Evolutionary conservation across 2,888 invertebrate species (phyloP).

Genomic region (Drosophila merina): DNA sequence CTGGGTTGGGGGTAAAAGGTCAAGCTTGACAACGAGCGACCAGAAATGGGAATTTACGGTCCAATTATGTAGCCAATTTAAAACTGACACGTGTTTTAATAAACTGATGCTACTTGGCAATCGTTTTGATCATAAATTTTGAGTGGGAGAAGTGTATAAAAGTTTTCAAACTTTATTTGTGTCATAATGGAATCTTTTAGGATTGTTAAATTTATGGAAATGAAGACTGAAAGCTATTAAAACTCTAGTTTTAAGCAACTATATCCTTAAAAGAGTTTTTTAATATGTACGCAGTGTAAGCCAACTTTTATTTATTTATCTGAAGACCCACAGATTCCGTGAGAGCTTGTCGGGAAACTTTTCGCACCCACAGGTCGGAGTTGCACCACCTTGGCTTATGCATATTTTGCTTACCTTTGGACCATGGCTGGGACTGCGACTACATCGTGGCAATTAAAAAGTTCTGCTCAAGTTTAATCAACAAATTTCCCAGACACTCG

Average conservation of each 20-base stretch:
- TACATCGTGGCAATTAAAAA: conserved; percentile 66
- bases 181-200: neutral
- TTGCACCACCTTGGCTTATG: conserved; percentile 4
- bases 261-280: no score
- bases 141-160: neutral
- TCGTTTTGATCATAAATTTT: conserved; percentile 3
- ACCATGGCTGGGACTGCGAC: conserved; percentile 12
- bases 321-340: conserved; percentile 23
- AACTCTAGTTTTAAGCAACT: neutral
- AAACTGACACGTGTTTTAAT: conserved; percentile 28
- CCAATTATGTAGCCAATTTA: conserved; percentile 14
- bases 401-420: conserved; percentile 28
- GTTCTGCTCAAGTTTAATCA: conserved; percentile 73
- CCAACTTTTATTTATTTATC: neutral
- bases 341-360: conserved; percentile 29
- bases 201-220: neutral
- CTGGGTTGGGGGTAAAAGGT: conserved; percentile 17
- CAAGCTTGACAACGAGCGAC: neutral
- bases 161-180: neutral
- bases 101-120: neutral
- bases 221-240: neutral
- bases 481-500: conserved; percentile 66
- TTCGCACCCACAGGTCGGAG: conserved; percentile 19
- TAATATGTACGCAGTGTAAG: neutral
- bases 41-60: conserved; percentile 16